These are phyloP conservation scores for Neogobius melanostomus DNA, from an alignment of 2,113 vertebrate species.

Conservation along the genomic window DNA sequence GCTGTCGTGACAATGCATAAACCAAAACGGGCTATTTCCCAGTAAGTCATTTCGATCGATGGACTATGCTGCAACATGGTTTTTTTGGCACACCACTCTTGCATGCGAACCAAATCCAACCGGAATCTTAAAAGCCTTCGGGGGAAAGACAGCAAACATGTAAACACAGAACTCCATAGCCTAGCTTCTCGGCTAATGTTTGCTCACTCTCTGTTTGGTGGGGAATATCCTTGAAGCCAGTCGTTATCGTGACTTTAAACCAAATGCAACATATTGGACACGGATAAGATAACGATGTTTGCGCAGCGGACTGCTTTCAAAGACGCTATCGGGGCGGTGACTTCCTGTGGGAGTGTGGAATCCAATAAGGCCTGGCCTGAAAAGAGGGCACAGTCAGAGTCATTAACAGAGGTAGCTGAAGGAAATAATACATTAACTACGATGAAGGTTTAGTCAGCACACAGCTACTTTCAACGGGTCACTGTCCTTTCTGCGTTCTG, in stretches of 20 bases:
- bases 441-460: too few species aligned
- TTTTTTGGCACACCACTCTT: neutral
- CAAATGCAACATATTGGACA: constrained; percentile 12
- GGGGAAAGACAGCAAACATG: neutral
- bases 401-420: neutral
- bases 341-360: constrained; percentile 39
- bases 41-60: too few species aligned
- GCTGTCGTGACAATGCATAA: neutral
- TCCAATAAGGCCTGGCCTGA: constrained; percentile 1
- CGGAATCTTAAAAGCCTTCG: neutral
- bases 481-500: too few species aligned
- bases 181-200: neutral
- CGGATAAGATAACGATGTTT: constrained; percentile 28
- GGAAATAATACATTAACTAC: neutral
- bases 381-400: neutral
- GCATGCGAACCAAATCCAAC: neutral
- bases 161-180: neutral
- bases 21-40: neutral
- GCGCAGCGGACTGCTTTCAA: constrained; percentile 5
- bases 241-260: neutral
- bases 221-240: neutral
- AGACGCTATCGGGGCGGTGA: constrained; percentile 40
- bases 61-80: neutral
- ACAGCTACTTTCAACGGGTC: too few species aligned
- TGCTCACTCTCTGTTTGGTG: neutral